A percentile compares a stretch with the other conserved stretches of the same genome.
Evolutionary conservation across 2,113 vertebrate genomes (phyloP).

Genomic region (Dasyprocta punctata): DNA sequence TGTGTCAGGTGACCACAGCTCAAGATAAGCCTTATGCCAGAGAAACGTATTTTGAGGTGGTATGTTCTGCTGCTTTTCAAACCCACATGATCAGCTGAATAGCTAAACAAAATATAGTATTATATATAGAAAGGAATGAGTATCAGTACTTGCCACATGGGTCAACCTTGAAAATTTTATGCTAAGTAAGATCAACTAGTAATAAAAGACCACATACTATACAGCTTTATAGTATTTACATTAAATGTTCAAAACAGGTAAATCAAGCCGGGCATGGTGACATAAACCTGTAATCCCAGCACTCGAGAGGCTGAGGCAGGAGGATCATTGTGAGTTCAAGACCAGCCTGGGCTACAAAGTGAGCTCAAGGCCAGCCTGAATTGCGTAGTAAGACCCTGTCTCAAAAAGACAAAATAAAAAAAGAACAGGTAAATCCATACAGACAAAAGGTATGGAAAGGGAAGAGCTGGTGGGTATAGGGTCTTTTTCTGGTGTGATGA

Average conservation of each 20-base stretch:
- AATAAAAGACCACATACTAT: neutral
- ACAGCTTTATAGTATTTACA: neutral
- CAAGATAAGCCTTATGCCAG: neutral
- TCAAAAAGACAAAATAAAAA: no score
- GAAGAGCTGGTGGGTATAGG: neutral
- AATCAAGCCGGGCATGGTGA: neutral
- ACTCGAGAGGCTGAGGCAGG: no score
- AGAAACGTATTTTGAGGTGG: neutral
- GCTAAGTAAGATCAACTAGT: neutral
- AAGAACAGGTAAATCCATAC: neutral
- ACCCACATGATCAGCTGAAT: neutral
- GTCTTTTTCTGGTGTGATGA: neutral
- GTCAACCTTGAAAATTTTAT: conserved; percentile 39
- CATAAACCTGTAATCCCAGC: no score
- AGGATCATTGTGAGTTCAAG: no score
- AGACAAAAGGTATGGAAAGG: neutral
- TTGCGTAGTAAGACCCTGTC: no score
- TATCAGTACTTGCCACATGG: neutral
- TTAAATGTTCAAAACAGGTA: neutral
- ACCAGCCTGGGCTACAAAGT: no score
- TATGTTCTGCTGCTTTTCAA: neutral
- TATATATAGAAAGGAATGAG: neutral
- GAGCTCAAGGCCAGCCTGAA: no score
- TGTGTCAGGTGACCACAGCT: neutral
- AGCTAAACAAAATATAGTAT: neutral